Base-by-base conservation (phyloP, 2,797 vertebrate species). In the Podargus strigoides region DNA sequence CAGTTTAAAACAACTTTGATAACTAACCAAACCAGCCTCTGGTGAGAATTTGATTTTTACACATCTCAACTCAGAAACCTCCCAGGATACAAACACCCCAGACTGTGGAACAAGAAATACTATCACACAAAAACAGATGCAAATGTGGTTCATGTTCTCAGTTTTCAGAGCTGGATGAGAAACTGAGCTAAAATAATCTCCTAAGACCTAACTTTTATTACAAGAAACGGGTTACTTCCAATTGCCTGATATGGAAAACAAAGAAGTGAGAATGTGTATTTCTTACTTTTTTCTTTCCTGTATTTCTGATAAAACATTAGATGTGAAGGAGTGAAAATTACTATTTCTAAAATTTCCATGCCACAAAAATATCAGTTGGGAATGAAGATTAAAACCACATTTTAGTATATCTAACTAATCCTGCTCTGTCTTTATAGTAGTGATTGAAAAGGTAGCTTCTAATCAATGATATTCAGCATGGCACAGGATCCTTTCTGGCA, bases 141-240 rank as follows among this genome's bases (percentile, higher is more conserved):
- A 94, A 93, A 70, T 24, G 22, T 70, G 47, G 63, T 44, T 85
- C 64, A 17, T 14, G 10, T 88, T 95, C 59, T 76, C 69, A 80
- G 72, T 59, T 89, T 95, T 89, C 63, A 93, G 77, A 74, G 52
- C 30, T 79, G 27, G 49, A 81, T 85, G 42, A 86, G 70, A 94
- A 91, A 82, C 39, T 19, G n/a, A 84, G 52, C 70, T 94, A 92
- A 91, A 94, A 93, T 75, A 79, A 66, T 66, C 55, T 67, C 44
- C 39, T 53, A 87, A 92, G 60, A 2, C 7, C 30, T 60, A 95
- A 67, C 58, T 85, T 88, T 58, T 69, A 58, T 78, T 83, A 90
- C 60, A 88, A 88, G 80, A 82, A 81, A 73, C 21, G 3, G 1
- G 47, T 84, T 76, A 56, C 19, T 91, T 90, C 69, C 70, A 76